Evolutionary conservation across 2,797 vertebrate species (phyloP).

Genomic region (Botia almorhae): DNA sequence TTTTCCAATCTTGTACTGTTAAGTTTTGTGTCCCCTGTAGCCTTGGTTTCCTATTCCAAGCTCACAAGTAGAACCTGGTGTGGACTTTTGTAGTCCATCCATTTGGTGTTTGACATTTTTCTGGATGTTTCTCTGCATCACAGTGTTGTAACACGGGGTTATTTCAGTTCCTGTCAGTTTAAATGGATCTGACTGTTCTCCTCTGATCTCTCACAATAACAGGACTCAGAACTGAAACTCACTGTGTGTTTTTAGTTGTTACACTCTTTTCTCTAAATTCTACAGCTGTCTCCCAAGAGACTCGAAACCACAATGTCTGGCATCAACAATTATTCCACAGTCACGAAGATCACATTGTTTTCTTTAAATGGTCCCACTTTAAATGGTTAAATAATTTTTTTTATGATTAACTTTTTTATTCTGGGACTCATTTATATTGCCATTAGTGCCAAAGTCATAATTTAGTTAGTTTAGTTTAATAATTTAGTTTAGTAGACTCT

Average conservation of each 20-base stretch:
- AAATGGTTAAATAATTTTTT: too few species aligned
- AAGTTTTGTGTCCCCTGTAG: slow-evolving; percentile 3
- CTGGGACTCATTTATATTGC: too few species aligned
- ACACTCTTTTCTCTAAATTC: background rate
- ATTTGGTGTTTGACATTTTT: too few species aligned
- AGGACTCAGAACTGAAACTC: slow-evolving; percentile 2
- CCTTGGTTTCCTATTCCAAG: slow-evolving; percentile 11
- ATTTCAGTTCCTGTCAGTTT: slow-evolving; percentile 15
- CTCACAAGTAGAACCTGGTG: background rate
- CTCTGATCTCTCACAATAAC: slow-evolving; percentile 15
- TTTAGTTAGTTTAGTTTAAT: too few species aligned
- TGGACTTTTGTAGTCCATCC: background rate
- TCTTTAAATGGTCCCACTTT: background rate
- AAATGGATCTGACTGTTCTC: background rate
- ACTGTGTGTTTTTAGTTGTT: background rate
- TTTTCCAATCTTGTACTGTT: background rate
- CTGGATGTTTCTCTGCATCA: background rate
- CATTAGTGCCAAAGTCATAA: too few species aligned
- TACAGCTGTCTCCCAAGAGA: background rate
- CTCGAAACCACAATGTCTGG: background rate
- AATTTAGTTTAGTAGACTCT: too few species aligned
- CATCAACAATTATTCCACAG: background rate
- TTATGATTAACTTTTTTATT: too few species aligned
- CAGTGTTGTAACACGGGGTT: background rate
- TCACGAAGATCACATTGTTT: background rate